Conservation (phyloP, 2,888 invertebrate species). For the Deilephila porcellus region DNA sequence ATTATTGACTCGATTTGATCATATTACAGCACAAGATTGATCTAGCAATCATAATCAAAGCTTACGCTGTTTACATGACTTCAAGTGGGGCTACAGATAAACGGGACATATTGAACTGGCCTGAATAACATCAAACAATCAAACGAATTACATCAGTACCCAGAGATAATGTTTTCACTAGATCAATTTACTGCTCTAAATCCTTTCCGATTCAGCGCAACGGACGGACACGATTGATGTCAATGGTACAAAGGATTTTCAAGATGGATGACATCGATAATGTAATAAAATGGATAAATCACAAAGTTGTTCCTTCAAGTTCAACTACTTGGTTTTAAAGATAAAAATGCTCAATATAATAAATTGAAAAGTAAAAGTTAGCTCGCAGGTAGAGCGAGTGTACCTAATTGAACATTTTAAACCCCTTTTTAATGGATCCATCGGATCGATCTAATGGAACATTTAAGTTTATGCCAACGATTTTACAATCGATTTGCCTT, state of each 20-base stretch:
- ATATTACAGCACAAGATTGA: too few relatives aligned
- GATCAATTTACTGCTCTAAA: not conserved
- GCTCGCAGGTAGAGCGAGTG: too few relatives aligned
- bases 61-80: too few relatives aligned
- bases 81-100: too few relatives aligned
- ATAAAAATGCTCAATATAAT: too few relatives aligned
- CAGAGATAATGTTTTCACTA: not conserved
- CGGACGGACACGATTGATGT: not conserved
- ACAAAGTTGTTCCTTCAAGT: not conserved
- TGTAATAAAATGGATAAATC: not conserved
- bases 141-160: not conserved
- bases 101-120: too few relatives aligned
- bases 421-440: not conserved
- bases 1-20: too few relatives aligned
- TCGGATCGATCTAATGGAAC: not conserved
- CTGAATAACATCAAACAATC: not conserved
- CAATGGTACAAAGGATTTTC: not conserved
- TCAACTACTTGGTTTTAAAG: not conserved
- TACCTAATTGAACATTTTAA: not conserved
- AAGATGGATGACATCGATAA: not conserved
- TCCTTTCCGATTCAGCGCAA: conserved; percentile 4
- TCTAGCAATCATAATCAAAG: too few relatives aligned
- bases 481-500: conserved; percentile 15
- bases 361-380: too few relatives aligned
- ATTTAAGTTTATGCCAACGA: not conserved